These are phyloP conservation scores for Bellardia bayeri DNA, from an alignment of 2,888 invertebrate genomes.

Conservation along the genomic window DNA sequence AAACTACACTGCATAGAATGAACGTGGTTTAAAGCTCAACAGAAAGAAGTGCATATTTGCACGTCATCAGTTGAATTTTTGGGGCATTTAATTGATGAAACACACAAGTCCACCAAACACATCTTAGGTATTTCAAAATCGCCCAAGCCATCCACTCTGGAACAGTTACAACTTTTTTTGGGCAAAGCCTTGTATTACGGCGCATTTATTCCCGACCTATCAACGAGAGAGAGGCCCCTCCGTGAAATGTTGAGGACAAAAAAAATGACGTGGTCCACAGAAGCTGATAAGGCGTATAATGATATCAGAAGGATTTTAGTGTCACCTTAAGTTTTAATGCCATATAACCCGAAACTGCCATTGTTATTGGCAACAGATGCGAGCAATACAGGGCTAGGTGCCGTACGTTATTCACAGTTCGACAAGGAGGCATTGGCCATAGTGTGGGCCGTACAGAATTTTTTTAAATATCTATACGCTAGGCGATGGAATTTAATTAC, in stretches of 20 bases:
- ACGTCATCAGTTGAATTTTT: slow-evolving; percentile 52
- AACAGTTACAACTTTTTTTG: slow-evolving; percentile 59
- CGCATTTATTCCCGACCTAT: slow-evolving; percentile 12
- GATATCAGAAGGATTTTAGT: slow-evolving; percentile 6
- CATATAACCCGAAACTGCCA: slow-evolving; percentile 35
- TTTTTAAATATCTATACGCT: neutral
- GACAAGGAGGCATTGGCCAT: slow-evolving; percentile 3
- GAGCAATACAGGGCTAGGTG: neutral
- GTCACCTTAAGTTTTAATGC: slow-evolving; percentile 17
- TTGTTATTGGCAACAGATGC: slow-evolving; percentile 48
- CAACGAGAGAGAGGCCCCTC: slow-evolving; percentile 15
- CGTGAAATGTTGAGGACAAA: slow-evolving; percentile 16
- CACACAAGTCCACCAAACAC: neutral
- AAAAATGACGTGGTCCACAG: slow-evolving; percentile 11
- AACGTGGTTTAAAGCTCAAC: slow-evolving; percentile 16
- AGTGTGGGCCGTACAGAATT: neutral
- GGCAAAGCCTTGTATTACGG: slow-evolving; percentile 40
- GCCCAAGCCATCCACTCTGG: neutral
- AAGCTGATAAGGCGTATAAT: neutral
- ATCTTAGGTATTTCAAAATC: neutral
- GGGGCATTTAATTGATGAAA: slow-evolving; percentile 33
- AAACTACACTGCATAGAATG: slow-evolving; percentile 2
- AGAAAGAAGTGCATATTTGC: slow-evolving; percentile 38
- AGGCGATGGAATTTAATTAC: neutral
- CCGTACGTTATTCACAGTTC: neutral